Evolutionary conservation across 1,140 invertebrate genomes (phyloP), one percentile per base, ranked within the genome.

Genomic region (Aphelenchoides avenae): DNA sequence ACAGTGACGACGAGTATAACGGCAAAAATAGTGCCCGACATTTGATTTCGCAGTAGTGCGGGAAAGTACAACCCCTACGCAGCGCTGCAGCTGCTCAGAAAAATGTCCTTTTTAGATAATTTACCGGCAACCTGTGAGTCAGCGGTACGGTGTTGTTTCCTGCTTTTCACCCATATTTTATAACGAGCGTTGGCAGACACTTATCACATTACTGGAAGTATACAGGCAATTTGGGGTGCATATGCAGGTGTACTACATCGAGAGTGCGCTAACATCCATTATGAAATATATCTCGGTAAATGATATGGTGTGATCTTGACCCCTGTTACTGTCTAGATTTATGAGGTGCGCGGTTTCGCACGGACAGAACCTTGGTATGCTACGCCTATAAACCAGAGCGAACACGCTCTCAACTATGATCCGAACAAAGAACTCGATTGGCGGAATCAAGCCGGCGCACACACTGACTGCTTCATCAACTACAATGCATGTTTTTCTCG

Each of bases 391-490:
- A 44, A 59, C 26, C 39, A 26, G 1, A 24, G 30, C 0, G 26
- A 51, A 9, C 30, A 63, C 5, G 15, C 29, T 27, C 26, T 62
- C 5, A 51, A 43, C 5, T 70, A 57, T 26, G 59, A 73, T 42
- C 68, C 68, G 11, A 70, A 70, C 52, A 29, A 50, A 15, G 68
- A 70, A 37, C 42, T 70, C 5, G 68, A 70, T 27, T 70, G 70
- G 54, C 33, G 68, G 31, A 70, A 70, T 56, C 68, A 70, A 37
- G 68, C 68, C 1, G 51, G 50, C n/a, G 70, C 68, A 5, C 73
- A 76, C 54, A 71, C 68, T 31, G 57, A 73, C 40, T 73, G 70
- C 43, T 59, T 73, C 27, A 44, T 73, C 13, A 57, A 75, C 42
- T 73, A 73, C 53, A 70, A 62, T 40, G 68, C 68, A 15, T 22